phyloP scores from a whole-genome alignment of 2,888 invertebrate genomes.

The Pegoplata infirma region DNA sequence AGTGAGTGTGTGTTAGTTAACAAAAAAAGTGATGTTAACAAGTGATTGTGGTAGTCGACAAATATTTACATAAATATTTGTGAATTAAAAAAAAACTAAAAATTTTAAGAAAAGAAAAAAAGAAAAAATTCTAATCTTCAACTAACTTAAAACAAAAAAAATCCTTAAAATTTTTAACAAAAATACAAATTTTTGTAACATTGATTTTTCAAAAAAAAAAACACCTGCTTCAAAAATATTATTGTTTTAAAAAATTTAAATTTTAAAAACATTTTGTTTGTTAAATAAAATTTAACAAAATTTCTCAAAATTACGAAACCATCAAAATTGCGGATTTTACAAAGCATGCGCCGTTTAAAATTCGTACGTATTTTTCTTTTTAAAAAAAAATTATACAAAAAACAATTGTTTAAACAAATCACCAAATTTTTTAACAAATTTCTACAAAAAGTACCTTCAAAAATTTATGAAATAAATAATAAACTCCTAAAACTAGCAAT shows the following conservation, averaged over 20 bases:
- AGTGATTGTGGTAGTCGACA: constrained; percentile 44
- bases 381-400: constrained; percentile 1
- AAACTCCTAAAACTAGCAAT: no score
- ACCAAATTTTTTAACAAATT: neutral
- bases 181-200: neutral
- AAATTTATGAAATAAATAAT: no score
- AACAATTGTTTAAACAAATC: constrained; percentile 1
- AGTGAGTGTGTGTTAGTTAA: constrained; percentile 6
- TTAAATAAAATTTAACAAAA: constrained; percentile 39
- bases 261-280: neutral
- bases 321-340: constrained; percentile 62
- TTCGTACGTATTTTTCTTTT: constrained; percentile 52
- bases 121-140: no score
- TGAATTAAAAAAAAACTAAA: neutral
- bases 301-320: constrained; percentile 58
- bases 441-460: neutral
- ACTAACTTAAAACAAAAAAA: neutral
- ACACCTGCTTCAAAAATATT: no score
- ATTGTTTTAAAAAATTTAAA: neutral
- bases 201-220: no score
- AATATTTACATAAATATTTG: neutral
- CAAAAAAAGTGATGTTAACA: constrained; percentile 55
- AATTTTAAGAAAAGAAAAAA: no score
- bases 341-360: constrained; percentile 62
- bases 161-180: neutral